phyloP scores from a whole-genome alignment of 2,113 vertebrate genomes.

The Salvelinus sp. region DNA sequence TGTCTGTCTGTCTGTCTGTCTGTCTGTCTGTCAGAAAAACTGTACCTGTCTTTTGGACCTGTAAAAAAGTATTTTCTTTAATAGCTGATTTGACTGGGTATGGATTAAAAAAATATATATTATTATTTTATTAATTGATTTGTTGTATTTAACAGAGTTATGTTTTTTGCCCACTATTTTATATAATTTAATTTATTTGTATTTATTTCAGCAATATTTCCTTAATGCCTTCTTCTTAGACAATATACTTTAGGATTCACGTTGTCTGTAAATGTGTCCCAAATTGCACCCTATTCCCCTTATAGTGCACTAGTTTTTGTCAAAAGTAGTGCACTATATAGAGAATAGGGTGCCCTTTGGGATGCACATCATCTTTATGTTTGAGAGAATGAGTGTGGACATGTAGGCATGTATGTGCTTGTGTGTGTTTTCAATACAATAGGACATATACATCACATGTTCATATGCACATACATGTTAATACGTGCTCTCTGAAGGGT shows the following conservation, averaged over 20 bases:
- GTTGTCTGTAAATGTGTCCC: not conserved
- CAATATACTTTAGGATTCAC: not conserved
- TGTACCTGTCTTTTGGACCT: conserved; percentile 17
- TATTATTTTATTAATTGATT: conserved; percentile 28
- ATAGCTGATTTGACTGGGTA: not conserved
- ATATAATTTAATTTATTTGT: conserved; percentile 66
- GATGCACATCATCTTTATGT: not conserved
- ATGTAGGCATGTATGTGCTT: not conserved
- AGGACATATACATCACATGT: conserved; percentile 8
- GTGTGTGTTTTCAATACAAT: conserved; percentile 20
- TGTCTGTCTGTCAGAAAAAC: not conserved
- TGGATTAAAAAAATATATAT: conserved; percentile 8
- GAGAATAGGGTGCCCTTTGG: too few relatives aligned
- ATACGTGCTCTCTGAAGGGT: too few relatives aligned
- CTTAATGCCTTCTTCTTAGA: conserved; percentile 53
- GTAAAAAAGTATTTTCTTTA: conserved; percentile 5
- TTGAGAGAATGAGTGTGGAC: not conserved
- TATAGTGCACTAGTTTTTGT: too few relatives aligned
- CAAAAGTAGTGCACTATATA: not conserved
- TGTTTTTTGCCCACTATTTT: conserved; percentile 49
- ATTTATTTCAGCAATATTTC: conserved; percentile 65
- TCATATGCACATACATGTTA: too few relatives aligned
- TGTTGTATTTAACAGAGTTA: conserved; percentile 51
- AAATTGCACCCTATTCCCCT: too few relatives aligned
- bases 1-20: conserved; percentile 3